Conservation (phyloP, 2,113 vertebrate genomes). For the Grammomys dolichurus region DNA sequence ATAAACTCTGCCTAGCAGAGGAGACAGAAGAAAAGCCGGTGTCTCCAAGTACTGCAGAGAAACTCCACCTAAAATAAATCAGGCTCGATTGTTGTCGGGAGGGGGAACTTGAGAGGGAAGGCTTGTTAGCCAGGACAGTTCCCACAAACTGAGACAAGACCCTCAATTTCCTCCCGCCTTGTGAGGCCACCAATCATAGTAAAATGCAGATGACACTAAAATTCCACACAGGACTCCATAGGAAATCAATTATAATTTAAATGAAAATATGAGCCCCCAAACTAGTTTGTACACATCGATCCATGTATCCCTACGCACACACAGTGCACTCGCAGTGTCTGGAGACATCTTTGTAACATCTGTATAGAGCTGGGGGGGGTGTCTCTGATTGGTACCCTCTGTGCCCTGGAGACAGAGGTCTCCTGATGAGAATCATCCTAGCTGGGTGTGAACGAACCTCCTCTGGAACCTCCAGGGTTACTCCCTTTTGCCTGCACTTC, state of each 20-base stretch:
- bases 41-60: neutral
- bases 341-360: neutral
- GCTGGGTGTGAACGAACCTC: neutral
- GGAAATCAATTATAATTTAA: neutral
- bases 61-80: too few species aligned
- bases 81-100: neutral
- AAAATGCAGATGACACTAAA: neutral
- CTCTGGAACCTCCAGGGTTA: neutral
- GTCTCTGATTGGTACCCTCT: too few species aligned
- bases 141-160: neutral
- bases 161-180: neutral
- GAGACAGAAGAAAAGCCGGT: accelerated
- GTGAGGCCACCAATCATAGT: neutral
- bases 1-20: neutral
- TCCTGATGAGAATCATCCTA: neutral
- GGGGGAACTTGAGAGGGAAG: neutral
- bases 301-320: neutral
- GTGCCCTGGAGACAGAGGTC: neutral
- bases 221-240: neutral
- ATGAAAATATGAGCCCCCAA: neutral
- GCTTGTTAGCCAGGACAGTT: neutral
- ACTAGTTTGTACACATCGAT: accelerated
- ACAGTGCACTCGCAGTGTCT: neutral
- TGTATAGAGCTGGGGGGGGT: neutral
- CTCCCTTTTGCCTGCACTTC: neutral